Conservation (phyloP, 1,140 invertebrate genomes). For the Bombus huntii region DNA sequence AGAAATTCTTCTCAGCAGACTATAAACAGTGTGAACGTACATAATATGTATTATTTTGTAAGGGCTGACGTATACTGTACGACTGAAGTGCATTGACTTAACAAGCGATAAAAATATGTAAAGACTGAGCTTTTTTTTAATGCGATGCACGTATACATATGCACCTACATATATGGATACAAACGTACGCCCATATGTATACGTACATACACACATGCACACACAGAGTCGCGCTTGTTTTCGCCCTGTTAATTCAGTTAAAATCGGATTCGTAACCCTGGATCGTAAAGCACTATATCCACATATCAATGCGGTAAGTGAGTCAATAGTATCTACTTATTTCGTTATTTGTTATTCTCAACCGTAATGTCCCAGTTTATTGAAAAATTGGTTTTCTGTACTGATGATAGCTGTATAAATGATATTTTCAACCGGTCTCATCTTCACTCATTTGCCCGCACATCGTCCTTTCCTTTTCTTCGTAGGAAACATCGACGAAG, state of each 20-base stretch:
- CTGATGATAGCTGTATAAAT: background rate
- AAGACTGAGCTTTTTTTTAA: constrained; percentile 58
- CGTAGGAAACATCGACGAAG: background rate
- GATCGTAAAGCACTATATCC: constrained; percentile 52
- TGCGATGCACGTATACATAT: constrained; percentile 16
- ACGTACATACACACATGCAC: background rate
- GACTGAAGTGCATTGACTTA: constrained; percentile 53
- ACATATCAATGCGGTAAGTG: constrained; percentile 43
- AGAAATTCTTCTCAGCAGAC: constrained; percentile 10
- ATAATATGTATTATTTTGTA: constrained; percentile 56
- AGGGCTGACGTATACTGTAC: constrained; percentile 66
- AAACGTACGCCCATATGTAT: background rate
- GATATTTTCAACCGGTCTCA: background rate
- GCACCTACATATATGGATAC: background rate
- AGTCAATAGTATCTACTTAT: constrained; percentile 24
- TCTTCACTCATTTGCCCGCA: background rate
- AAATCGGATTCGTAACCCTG: constrained; percentile 60
- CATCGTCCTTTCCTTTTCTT: background rate
- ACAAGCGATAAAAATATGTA: constrained; percentile 71
- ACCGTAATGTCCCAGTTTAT: constrained; percentile 6
- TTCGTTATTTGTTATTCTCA: constrained; percentile 18
- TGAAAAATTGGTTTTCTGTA: constrained; percentile 34
- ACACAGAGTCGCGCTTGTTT: constrained; percentile 1
- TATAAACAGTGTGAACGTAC: constrained; percentile 39
- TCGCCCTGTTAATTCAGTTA: constrained; percentile 42